A percentile compares a stretch with the other conserved stretches of the same genome.
These are phyloP conservation scores for Diadumene lineata DNA, from an alignment of 92 coral and sea anemone genomes.

Conservation along the genomic window DNA sequence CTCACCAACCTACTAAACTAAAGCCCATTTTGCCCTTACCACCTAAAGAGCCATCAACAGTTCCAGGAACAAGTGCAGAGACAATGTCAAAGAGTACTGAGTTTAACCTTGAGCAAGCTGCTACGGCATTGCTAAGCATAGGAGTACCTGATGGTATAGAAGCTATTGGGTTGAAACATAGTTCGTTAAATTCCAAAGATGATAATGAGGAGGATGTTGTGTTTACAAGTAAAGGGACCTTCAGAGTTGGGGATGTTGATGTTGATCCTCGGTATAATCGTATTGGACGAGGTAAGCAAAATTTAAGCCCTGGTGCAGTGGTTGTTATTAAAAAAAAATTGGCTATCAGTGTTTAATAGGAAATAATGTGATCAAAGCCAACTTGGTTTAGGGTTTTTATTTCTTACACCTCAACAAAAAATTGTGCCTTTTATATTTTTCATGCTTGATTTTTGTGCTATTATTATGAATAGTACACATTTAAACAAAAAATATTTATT, in stretches of 20 bases:
- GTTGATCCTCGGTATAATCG: constrained; percentile 96
- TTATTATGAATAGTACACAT: too few species aligned
- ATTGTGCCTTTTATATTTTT: too few species aligned
- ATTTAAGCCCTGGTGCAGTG: too few species aligned
- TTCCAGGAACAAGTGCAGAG: background rate
- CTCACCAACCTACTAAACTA: constrained; percentile 9
- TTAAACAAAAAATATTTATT: too few species aligned
- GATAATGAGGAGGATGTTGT: constrained; percentile 85
- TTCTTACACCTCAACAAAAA: too few species aligned
- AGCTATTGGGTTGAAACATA: constrained; percentile 24
- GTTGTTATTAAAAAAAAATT: too few species aligned
- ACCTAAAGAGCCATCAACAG: constrained; percentile 13
- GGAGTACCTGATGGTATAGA: constrained; percentile 78
- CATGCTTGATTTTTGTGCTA: too few species aligned
- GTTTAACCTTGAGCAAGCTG: constrained; percentile 93
- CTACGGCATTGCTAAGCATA: constrained; percentile 87
- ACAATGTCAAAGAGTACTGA: constrained; percentile 38
- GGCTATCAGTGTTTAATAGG: too few species aligned
- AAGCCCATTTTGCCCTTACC: constrained; percentile 25
- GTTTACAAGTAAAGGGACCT: constrained; percentile 88
- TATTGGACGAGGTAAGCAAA: constrained; percentile 82
- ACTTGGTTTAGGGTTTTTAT: too few species aligned
- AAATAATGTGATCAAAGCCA: too few species aligned
- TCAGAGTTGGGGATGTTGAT: constrained; percentile 97
- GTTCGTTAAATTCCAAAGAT: constrained; percentile 27